phyloP scores from a whole-genome alignment of 2,113 vertebrate species.

The Antennarius striatus region DNA sequence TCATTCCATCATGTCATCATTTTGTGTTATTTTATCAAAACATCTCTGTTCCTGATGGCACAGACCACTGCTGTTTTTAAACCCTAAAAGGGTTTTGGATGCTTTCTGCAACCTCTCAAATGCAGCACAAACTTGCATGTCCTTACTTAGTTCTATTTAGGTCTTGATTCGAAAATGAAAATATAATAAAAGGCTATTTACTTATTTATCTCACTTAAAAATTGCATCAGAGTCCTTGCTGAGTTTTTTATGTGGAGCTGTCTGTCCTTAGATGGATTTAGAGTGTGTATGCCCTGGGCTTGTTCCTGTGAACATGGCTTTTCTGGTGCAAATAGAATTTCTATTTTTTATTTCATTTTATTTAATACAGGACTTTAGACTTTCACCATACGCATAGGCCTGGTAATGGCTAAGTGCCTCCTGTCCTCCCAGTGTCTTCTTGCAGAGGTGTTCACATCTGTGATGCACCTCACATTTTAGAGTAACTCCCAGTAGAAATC shows the following conservation, averaged over 20 bases:
- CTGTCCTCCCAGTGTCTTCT: conserved; percentile 43
- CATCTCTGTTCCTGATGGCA: conserved; percentile 5
- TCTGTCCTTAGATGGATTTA: conserved; percentile 41
- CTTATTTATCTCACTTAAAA: conserved; percentile 70
- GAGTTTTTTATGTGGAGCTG: conserved; percentile 32
- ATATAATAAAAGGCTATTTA: conserved; percentile 47
- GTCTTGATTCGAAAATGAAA: conserved; percentile 50
- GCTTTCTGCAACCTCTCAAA: conserved; percentile 29
- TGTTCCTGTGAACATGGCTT: conserved; percentile 25
- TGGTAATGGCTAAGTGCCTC: conserved; percentile 62
- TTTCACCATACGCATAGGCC: conserved; percentile 28
- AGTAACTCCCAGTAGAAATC: conserved; percentile 50
- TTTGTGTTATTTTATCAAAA: conserved; percentile 19
- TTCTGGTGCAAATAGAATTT: conserved; percentile 47
- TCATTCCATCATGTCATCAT: conserved; percentile 8
- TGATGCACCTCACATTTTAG: conserved; percentile 15
- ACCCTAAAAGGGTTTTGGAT: conserved; percentile 44
- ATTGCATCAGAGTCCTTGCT: conserved; percentile 53
- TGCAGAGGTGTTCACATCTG: conserved; percentile 22
- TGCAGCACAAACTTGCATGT: not conserved
- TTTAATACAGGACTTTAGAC: conserved; percentile 17
- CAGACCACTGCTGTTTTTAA: conserved; percentile 29
- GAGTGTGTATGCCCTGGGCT: conserved; percentile 35
- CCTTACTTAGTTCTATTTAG: conserved; percentile 38
- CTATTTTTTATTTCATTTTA: conserved; percentile 49